These are phyloP conservation scores for Charina bottae DNA, from an alignment of 2,113 vertebrate genomes.

Conservation along the genomic window DNA sequence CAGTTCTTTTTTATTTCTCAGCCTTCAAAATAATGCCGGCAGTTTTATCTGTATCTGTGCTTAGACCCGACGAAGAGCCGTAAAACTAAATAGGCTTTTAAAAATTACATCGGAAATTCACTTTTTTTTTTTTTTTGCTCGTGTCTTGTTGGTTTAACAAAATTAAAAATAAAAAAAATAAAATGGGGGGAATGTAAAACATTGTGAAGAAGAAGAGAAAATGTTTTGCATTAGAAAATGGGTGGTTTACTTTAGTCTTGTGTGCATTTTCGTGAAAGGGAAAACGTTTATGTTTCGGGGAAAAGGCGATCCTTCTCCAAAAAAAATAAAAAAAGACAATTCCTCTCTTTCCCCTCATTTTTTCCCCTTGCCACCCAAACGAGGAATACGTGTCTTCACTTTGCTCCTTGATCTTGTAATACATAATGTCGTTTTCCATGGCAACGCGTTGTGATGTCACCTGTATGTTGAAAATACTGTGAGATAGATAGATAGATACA, in stretches of 20 bases:
- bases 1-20: neutral
- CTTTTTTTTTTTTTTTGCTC: neutral
- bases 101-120: neutral
- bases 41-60: neutral
- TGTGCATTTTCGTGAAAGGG: neutral
- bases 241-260: neutral
- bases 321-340: neutral
- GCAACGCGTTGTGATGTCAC: slow-evolving; percentile 42
- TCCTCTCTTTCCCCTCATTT: neutral
- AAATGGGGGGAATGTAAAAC: neutral
- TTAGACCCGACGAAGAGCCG: neutral
- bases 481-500: neutral
- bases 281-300: neutral
- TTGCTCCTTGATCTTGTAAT: slow-evolving; percentile 28
- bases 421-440: slow-evolving; percentile 39
- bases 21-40: neutral
- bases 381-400: slow-evolving; percentile 29
- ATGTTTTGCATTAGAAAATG: slow-evolving; percentile 8
- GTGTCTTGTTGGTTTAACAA: neutral
- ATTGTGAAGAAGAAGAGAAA: neutral
- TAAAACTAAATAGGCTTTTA: neutral
- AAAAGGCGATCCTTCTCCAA: neutral
- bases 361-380: neutral
- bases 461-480: slow-evolving; percentile 36
- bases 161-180: neutral